Evolutionary conservation across 1,140 invertebrate genomes (phyloP).

Genomic region (Drosophila sproati): DNA sequence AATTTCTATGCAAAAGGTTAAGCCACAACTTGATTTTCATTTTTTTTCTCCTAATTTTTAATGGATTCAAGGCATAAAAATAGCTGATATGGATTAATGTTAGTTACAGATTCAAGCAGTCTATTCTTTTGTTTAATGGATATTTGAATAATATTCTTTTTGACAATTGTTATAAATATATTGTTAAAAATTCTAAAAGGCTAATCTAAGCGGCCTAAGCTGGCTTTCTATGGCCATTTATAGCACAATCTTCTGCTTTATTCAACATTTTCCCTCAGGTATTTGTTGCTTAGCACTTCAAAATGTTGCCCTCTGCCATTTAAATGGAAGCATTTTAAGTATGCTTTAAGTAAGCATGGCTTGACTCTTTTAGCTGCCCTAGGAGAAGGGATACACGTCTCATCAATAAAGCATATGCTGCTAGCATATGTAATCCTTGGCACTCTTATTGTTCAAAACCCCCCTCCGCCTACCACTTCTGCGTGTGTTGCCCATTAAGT

Average conservation of each 20-base stretch:
- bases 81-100: too few species aligned
- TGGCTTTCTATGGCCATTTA: too few species aligned
- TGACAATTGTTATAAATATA: too few species aligned
- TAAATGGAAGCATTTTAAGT: neutral
- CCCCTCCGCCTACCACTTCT: neutral
- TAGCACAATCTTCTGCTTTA: neutral
- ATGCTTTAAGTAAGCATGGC: neutral
- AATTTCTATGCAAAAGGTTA: too few species aligned
- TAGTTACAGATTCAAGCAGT: too few species aligned
- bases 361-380: neutral
- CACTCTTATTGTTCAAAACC: constrained; percentile 30
- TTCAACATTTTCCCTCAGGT: constrained; percentile 4
- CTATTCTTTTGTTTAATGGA: too few species aligned
- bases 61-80: too few species aligned
- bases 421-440: constrained; percentile 38
- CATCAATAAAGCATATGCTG: constrained; percentile 70
- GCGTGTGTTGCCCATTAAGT: constrained; percentile 50
- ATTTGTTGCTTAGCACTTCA: neutral
- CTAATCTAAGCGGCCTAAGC: too few species aligned
- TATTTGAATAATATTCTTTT: too few species aligned
- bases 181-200: too few species aligned
- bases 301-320: neutral
- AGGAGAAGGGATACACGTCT: constrained; percentile 9
- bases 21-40: too few species aligned
- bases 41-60: too few species aligned